Evolutionary conservation across 2,888 invertebrate species (phyloP).

Genomic region (Piscicola geometra): DNA sequence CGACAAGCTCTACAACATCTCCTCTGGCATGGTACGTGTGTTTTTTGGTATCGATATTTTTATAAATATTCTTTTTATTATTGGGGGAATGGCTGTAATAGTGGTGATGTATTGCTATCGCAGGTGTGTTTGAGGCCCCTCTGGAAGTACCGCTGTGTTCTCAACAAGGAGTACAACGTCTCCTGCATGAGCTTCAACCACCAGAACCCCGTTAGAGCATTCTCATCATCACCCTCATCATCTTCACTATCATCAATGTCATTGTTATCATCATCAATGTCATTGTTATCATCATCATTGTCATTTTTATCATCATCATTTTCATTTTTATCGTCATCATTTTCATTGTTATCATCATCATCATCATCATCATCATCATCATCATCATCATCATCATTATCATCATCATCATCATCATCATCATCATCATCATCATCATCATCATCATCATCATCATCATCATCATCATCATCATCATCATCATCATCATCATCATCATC

Average conservation of each 20-base stretch:
- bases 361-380: slow-evolving; percentile 33
- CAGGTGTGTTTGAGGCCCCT: slow-evolving; percentile 23
- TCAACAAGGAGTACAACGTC: slow-evolving; percentile 6
- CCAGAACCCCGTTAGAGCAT: slow-evolving; percentile 11
- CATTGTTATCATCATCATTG: neutral
- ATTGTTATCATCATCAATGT: neutral
- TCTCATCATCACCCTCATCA: neutral
- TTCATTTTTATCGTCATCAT: neutral
- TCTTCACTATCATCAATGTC: neutral
- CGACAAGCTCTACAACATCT: too few species aligned
- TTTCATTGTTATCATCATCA: neutral
- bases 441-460: slow-evolving; percentile 31
- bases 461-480: slow-evolving; percentile 32
- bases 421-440: slow-evolving; percentile 34
- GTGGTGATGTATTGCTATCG: too few species aligned
- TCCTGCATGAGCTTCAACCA: slow-evolving; percentile 21
- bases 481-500: slow-evolving; percentile 27
- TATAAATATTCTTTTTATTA: too few species aligned
- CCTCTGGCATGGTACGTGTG: too few species aligned
- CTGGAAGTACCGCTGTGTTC: slow-evolving; percentile 13
- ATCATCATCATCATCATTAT: slow-evolving; percentile 32
- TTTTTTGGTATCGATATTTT: too few species aligned
- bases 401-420: slow-evolving; percentile 32
- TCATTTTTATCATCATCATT: neutral
- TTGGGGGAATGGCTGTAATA: too few species aligned